Evolutionary conservation across 2,113 vertebrate species (phyloP), one percentile per base, ranked within the genome.

Genomic region (Scatophagus argus): DNA sequence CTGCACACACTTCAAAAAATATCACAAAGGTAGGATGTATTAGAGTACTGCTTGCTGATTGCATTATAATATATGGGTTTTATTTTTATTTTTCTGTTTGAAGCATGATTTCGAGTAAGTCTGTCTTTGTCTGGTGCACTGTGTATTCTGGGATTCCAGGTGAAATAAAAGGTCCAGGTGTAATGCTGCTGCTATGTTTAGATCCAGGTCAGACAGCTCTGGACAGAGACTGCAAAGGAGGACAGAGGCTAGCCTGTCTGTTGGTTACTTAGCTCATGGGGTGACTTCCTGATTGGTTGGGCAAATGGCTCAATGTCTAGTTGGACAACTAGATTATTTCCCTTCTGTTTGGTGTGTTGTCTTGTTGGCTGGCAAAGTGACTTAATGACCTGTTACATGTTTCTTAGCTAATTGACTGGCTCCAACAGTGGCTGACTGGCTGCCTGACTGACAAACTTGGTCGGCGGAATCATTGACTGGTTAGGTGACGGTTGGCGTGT

Each of bases 131-230:
- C 56, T 36, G 77, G 58, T 72, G 38, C 54, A 7, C 54, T 74
- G 63, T 55, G 49, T 81, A n/a, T 62, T 27, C 23, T 47, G 56
- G 71, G 56, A 75, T 59, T 61, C 56, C 51, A 36, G 51, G 41
- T 16, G 14, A 54, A 62, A 51, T 74, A 76, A 80, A n/a, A 47
- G 70, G 84, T 71, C 76, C 71, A 38, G 31, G 62, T 70, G 71
- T 75, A 72, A 60, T 56, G 56, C 52, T 62, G 65, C 46, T 52
- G 54, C 74, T 86, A 79, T 82, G 75, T 71, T 79, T 82, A 83
- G 84, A 43, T 43, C 56, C 7, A 38, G 73, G 25, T 72, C 59
- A 74, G 83, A 82, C 74, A 64, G 67, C 51, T 49, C n/a, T 32
- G 46, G 60, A 74, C 54, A 3, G 72, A 72, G 46, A 66, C 2